phyloP scores from a whole-genome alignment of 2,888 invertebrate species.

The Marasmarcha lunaedactyla region DNA sequence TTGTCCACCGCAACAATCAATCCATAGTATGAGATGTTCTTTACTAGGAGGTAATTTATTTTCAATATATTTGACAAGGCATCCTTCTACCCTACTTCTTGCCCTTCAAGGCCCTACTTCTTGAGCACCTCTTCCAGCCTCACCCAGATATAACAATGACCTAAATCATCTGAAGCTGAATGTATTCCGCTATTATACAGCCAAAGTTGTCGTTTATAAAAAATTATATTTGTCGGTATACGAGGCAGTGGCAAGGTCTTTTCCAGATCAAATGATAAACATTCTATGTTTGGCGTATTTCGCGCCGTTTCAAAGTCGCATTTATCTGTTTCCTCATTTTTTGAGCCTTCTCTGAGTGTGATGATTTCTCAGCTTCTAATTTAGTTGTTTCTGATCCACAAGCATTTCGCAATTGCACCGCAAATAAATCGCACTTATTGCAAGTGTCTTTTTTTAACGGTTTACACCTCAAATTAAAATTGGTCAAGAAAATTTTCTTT shows the following conservation, averaged over 20 bases:
- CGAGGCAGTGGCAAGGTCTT: slow-evolving; percentile 14
- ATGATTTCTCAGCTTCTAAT: slow-evolving; percentile 6
- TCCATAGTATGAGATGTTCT: slow-evolving; percentile 9
- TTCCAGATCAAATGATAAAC: slow-evolving; percentile 15
- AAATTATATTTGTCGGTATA: slow-evolving; percentile 13
- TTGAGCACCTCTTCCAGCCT: slow-evolving; percentile 14
- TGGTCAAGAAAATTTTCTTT: slow-evolving; percentile 11
- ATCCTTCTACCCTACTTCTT: too few species aligned
- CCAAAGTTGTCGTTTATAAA: slow-evolving; percentile 16
- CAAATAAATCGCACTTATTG: slow-evolving; percentile 9
- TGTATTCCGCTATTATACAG: slow-evolving; percentile 15
- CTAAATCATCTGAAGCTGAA: slow-evolving; percentile 9
- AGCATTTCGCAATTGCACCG: slow-evolving; percentile 7
- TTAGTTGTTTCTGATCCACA: slow-evolving; percentile 7
- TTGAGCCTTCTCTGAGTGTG: slow-evolving; percentile 12
- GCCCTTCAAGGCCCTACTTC: slow-evolving; percentile 15
- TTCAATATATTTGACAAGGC: slow-evolving; percentile 11
- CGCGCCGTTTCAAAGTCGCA: slow-evolving; percentile 12
- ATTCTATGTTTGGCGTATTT: slow-evolving; percentile 10
- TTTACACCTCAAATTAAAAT: slow-evolving; percentile 13
- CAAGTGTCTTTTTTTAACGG: slow-evolving; percentile 9
- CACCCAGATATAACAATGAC: slow-evolving; percentile 12
- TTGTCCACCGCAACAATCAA: slow-evolving; percentile 10
- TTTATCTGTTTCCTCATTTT: slow-evolving; percentile 10
- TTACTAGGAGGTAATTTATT: not conserved